Evolutionary conservation across 2,888 invertebrate species (phyloP).

Genomic region (Agrochola macilenta): DNA sequence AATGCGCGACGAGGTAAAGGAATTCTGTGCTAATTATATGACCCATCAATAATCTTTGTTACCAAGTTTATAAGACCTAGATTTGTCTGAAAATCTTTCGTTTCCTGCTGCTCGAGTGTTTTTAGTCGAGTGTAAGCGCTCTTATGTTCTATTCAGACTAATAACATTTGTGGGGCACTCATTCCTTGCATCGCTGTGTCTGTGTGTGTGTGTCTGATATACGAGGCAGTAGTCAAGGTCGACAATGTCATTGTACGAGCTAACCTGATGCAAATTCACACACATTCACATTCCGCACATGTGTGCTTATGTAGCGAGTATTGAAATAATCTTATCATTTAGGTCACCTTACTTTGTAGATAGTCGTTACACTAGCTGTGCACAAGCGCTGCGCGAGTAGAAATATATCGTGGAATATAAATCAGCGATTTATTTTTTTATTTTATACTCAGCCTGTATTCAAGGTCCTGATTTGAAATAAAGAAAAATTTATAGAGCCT

Average conservation of each 20-base stretch:
- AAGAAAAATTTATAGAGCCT: background rate
- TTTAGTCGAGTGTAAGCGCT: constrained; percentile 30
- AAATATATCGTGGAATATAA: constrained; percentile 5
- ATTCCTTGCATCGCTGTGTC: constrained; percentile 74
- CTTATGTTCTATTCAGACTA: constrained; percentile 69
- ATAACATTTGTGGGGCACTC: constrained; percentile 80
- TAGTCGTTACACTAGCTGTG: constrained; percentile 77
- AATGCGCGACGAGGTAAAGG: background rate
- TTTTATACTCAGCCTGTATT: constrained; percentile 12
- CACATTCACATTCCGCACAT: constrained; percentile 69
- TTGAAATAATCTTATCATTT: constrained; percentile 90
- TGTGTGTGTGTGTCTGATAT: constrained; percentile 79
- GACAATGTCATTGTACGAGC: constrained; percentile 89
- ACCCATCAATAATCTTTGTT: background rate
- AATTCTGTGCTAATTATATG: background rate
- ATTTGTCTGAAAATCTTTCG: background rate
- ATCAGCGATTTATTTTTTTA: constrained; percentile 3
- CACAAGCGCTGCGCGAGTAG: constrained; percentile 53
- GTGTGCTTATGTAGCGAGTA: constrained; percentile 78
- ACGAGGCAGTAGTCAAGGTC: constrained; percentile 89
- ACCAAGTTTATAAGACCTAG: constrained; percentile 2
- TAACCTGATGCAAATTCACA: constrained; percentile 83
- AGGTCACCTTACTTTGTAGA: constrained; percentile 90
- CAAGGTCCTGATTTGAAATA: constrained; percentile 22
- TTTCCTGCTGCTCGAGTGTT: constrained; percentile 3